Conservation (phyloP, 1,140 invertebrate species). For the Acromyrmex heyeri region DNA sequence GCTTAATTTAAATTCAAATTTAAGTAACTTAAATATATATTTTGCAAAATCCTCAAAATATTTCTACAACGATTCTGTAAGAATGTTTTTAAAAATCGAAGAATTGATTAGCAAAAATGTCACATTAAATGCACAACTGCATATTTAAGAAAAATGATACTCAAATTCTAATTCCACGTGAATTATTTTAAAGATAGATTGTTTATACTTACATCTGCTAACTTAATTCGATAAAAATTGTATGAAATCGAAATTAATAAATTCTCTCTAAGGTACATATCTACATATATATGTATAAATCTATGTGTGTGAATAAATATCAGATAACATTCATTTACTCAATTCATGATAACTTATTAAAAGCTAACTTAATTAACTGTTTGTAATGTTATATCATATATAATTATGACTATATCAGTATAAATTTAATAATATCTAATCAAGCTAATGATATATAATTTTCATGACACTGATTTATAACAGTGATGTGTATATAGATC, state of each 20-base stretch:
- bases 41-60: too few species aligned
- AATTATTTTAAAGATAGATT: background rate
- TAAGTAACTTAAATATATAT: too few species aligned
- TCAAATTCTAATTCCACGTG: background rate
- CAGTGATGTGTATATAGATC: background rate
- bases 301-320: conserved; percentile 7
- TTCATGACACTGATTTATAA: background rate
- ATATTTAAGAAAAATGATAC: background rate
- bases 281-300: background rate
- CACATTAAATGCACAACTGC: background rate
- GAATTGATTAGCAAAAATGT: background rate
- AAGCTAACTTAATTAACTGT: conserved; percentile 1
- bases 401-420: background rate
- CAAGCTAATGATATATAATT: background rate
- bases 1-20: too few species aligned
- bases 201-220: conserved; percentile 14
- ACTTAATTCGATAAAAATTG: conserved; percentile 13
- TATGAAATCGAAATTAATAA: conserved; percentile 7
- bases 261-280: background rate
- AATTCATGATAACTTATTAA: background rate
- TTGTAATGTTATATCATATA: background rate
- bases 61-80: too few species aligned
- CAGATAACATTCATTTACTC: conserved; percentile 19
- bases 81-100: background rate
- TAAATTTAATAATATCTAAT: background rate